A percentile compares a stretch with the other conserved stretches of the same genome.
These are phyloP conservation scores for Toxonevra muliebris DNA, from an alignment of 2,888 invertebrate species.

Conservation along the genomic window DNA sequence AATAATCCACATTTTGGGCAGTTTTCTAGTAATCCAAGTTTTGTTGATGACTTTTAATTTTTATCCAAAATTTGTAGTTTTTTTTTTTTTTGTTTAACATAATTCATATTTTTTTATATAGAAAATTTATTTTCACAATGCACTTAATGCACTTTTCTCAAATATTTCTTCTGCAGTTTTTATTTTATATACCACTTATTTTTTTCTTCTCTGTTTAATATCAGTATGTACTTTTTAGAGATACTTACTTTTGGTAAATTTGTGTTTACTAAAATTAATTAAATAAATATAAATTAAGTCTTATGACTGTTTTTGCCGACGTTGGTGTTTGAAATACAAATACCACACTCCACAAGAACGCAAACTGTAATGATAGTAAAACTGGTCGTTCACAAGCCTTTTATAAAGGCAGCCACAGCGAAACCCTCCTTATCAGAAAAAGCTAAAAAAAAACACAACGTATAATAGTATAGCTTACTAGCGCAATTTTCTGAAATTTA, in stretches of 20 bases:
- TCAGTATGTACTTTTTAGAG: no score
- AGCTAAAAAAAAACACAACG: slow-evolving; percentile 29
- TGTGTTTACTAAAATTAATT: slow-evolving; percentile 60
- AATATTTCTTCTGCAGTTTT: slow-evolving; percentile 21
- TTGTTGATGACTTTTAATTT: background rate
- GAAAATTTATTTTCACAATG: slow-evolving; percentile 5
- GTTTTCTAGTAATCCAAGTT: background rate
- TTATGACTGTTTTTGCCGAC: slow-evolving; percentile 49
- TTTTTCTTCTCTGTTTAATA: slow-evolving; percentile 16
- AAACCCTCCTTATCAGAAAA: slow-evolving; percentile 56
- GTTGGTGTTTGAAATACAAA: slow-evolving; percentile 50
- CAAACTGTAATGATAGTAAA: slow-evolving; percentile 65
- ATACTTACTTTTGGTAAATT: slow-evolving; percentile 47
- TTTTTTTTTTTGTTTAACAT: background rate
- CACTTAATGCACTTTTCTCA: slow-evolving; percentile 22
- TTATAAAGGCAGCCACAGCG: slow-evolving; percentile 58
- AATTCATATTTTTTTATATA: background rate
- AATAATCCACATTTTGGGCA: background rate
- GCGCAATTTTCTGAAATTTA: slow-evolving; percentile 57
- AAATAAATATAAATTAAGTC: slow-evolving; percentile 64
- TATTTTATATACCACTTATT: background rate
- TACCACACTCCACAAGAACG: slow-evolving; percentile 64
- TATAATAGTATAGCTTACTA: slow-evolving; percentile 29
- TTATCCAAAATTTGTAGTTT: background rate
- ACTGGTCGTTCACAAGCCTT: slow-evolving; percentile 58